Base-by-base conservation (phyloP, 1,140 invertebrate genomes). In the Harpegnathos saltator region DNA sequence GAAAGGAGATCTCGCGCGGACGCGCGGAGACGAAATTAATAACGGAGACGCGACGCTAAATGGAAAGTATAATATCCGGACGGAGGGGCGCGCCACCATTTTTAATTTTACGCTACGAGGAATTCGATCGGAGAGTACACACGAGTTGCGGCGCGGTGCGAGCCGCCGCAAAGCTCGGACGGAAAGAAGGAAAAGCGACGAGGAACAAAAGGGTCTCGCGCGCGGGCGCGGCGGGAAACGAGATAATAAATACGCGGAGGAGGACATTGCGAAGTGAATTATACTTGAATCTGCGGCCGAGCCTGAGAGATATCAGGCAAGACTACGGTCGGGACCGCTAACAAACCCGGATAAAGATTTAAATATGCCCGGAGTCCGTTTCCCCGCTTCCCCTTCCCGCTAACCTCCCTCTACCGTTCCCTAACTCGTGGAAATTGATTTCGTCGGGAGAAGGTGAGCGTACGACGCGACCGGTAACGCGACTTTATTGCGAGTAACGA, bases 31-130 rank as follows among this genome's bases (percentile, higher is more conserved):
- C 24, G 66, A 72, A 72, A 65, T 44, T 78, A 85, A 85, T 83
- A 78, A 68, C 69, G 29, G n/a, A n/a, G 38, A 33, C 66, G 29
- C 44, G 44, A 58, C 17, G 69, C n/a, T 52, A 52, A 86, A 87
- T 66, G 84, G 71, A 74, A 83, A 83, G 59, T 72, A 77, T 83
- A 65, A 87, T 86, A 77, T 66, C 44, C 29, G 11, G n/a, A 63
- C 17, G 7, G 3, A 22, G 29, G n/a, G 58, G 24, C 71, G 9
- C 4, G 54, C 44, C 44, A 59, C 44, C 44, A 66, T 72, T 77
- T 78, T 83, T 66, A 87, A 87, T 87, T 86, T 86, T 56, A 83
- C 78, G 56, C 44, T 29, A 19, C 17, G 48, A 22, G 38, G 38
- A 26, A 14, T 17, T 72, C 58, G 29, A 86, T 86, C 48, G 80